Conservation (phyloP, 2,113 vertebrate species). For the Lamprotornis superbus region DNA sequence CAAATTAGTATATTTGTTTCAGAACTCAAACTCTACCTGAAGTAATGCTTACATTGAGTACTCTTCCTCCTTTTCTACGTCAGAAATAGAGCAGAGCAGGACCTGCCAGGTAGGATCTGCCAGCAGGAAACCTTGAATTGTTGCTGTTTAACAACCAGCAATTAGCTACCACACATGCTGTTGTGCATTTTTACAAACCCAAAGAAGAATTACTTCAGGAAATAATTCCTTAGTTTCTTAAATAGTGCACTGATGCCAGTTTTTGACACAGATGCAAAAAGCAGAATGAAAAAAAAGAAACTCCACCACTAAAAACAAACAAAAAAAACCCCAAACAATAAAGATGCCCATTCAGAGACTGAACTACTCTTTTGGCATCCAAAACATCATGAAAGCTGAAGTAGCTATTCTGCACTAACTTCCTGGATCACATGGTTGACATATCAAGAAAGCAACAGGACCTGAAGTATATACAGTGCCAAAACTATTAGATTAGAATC, state of each 20-base stretch:
- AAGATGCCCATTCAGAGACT: background rate
- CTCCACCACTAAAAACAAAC: background rate
- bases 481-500: background rate
- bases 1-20: background rate
- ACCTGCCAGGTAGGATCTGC: background rate
- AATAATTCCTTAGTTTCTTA: background rate
- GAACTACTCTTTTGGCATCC: background rate
- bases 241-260: background rate
- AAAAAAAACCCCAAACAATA: fast-evolving
- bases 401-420: background rate
- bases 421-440: background rate
- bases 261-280: background rate
- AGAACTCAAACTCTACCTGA: background rate
- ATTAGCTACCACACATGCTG: background rate
- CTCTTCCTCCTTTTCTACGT: background rate
- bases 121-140: background rate
- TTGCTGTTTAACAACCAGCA: background rate
- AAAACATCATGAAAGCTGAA: background rate
- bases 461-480: background rate
- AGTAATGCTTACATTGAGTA: background rate
- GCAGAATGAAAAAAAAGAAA: background rate
- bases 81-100: background rate
- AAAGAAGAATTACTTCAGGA: background rate
- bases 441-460: background rate
- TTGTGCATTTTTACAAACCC: background rate